Conservation (phyloP, 2,113 vertebrate species). For the Bufo bufo region DNA sequence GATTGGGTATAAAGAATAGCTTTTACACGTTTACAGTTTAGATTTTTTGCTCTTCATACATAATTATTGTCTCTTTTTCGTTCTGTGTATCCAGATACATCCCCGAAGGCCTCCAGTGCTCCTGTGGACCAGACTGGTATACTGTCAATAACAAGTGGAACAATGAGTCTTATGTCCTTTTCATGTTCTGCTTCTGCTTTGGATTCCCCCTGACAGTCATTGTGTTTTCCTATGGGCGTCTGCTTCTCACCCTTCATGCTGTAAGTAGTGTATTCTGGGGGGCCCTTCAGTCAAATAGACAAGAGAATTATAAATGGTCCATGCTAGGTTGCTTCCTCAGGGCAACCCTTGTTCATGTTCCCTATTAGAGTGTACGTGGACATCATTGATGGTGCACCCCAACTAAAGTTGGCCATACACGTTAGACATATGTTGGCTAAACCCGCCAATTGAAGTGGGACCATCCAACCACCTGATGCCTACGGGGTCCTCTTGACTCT, state of each 20-base stretch:
- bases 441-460: no score
- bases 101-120: constrained; percentile 76
- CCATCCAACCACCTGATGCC: no score
- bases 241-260: constrained; percentile 72
- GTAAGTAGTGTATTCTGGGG: constrained; percentile 59
- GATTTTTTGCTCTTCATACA: no score
- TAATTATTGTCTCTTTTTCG: no score
- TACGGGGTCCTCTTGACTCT: no score
- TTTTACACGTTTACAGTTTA: no score
- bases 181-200: constrained; percentile 80
- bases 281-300: neutral
- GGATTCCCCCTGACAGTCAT: constrained; percentile 71
- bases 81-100: constrained; percentile 73
- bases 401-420: no score
- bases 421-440: no score
- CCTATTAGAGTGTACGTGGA: neutral
- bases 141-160: constrained; percentile 76
- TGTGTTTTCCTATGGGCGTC: constrained; percentile 74
- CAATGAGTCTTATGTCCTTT: constrained; percentile 75
- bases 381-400: no score
- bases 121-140: constrained; percentile 79
- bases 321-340: no score
- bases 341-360: no score
- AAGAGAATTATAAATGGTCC: neutral
- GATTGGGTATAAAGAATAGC: no score